These are phyloP conservation scores for Dasyornis broadbenti DNA, from an alignment of 2,113 vertebrate genomes.

Conservation along the genomic window DNA sequence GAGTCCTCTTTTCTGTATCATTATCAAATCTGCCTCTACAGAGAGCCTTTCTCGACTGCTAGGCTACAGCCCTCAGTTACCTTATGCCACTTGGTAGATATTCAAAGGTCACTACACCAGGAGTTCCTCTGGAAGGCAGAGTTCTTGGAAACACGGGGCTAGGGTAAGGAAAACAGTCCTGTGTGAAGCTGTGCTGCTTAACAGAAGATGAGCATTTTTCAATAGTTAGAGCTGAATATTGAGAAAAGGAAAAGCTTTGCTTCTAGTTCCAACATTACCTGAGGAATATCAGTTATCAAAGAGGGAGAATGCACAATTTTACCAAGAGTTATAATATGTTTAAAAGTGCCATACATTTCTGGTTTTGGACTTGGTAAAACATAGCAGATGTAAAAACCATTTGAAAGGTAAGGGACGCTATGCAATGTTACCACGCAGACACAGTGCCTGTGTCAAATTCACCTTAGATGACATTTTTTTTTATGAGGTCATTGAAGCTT, in stretches of 20 bases:
- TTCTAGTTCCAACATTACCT: neutral
- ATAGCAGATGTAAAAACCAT: neutral
- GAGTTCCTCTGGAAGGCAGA: neutral
- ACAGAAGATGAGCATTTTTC: neutral
- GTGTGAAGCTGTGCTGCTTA: neutral
- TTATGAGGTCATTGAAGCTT: neutral
- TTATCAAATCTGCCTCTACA: neutral
- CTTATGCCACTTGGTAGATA: neutral
- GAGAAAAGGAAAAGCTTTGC: neutral
- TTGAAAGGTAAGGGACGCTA: neutral
- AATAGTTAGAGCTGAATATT: neutral
- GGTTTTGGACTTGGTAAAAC: neutral
- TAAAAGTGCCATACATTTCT: neutral
- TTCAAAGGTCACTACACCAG: neutral
- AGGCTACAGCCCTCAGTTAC: neutral
- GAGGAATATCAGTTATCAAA: neutral
- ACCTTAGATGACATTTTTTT: neutral
- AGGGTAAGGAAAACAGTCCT: neutral
- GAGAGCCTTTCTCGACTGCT: neutral
- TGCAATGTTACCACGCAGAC: neutral
- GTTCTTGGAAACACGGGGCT: neutral
- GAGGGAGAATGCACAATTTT: neutral
- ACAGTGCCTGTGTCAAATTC: neutral
- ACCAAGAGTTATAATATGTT: neutral
- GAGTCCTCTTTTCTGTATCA: neutral